A percentile compares a stretch with the other conserved stretches of the same genome.
These are phyloP conservation scores for Fregata magnificens DNA, from an alignment of 2,113 vertebrate species.

Conservation along the genomic window DNA sequence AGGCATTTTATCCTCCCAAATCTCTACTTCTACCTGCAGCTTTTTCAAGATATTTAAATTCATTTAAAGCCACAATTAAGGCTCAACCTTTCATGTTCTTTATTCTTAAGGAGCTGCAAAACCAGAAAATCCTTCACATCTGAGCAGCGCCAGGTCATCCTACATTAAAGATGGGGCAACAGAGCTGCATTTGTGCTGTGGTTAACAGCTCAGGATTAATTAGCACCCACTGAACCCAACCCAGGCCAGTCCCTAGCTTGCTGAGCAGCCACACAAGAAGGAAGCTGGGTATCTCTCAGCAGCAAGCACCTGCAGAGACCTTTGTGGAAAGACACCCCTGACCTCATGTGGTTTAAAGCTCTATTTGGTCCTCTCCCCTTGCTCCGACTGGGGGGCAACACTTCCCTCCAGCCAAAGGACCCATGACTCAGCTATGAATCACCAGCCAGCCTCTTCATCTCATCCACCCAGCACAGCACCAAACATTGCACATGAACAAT, in stretches of 20 bases:
- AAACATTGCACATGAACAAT: neutral
- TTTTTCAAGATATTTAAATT: neutral
- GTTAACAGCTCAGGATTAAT: neutral
- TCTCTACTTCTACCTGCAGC: neutral
- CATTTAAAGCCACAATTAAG: neutral
- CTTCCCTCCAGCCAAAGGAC: neutral
- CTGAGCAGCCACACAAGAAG: neutral
- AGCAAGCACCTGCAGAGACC: neutral
- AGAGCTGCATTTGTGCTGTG: neutral
- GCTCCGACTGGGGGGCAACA: neutral
- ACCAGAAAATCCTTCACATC: neutral
- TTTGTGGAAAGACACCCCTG: neutral
- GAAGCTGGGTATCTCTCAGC: neutral
- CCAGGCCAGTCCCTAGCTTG: neutral
- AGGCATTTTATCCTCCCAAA: neutral
- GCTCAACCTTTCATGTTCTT: neutral
- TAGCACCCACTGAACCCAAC: neutral
- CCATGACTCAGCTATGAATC: neutral
- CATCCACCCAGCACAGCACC: neutral
- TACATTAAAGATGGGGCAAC: neutral
- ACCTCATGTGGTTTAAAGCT: neutral
- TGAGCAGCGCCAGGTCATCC: neutral
- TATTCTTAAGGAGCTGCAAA: neutral
- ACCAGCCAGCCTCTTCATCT: neutral
- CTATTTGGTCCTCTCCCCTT: neutral